These are phyloP conservation scores for Gorsachius goisagi DNA, from an alignment of 2,113 vertebrate genomes.

Conservation along the genomic window DNA sequence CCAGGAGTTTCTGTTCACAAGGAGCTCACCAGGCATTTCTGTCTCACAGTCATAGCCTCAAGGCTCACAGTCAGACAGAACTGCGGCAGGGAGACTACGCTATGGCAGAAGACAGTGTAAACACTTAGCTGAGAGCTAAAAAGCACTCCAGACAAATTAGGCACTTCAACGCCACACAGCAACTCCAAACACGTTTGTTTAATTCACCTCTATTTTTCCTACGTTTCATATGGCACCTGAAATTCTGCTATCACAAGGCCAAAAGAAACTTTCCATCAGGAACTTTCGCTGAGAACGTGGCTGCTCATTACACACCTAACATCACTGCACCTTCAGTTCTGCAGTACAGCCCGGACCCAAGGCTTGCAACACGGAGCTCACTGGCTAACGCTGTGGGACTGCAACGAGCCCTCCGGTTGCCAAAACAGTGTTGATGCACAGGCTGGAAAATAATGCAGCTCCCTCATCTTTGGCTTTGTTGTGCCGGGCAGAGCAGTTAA, in stretches of 20 bases:
- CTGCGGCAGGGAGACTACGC: not conserved
- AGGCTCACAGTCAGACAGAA: not conserved
- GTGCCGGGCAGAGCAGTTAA: not conserved
- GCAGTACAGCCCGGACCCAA: not conserved
- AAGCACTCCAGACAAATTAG: not conserved
- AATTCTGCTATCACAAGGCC: not conserved
- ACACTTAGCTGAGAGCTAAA: not conserved
- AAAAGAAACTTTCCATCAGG: not conserved
- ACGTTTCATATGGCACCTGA: not conserved
- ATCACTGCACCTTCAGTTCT: not conserved
- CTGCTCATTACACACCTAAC: not conserved
- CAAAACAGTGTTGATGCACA: not conserved
- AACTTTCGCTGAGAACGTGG: not conserved
- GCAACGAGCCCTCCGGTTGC: not conserved
- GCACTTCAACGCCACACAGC: not conserved
- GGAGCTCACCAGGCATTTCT: not conserved
- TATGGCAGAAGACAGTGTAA: not conserved
- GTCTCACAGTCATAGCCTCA: not conserved
- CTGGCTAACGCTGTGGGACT: not conserved
- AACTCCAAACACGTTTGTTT: not conserved
- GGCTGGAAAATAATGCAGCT: not conserved
- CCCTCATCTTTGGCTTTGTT: not conserved
- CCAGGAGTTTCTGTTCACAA: not conserved
- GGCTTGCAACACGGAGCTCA: rapidly evolving
- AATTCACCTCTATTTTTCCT: not conserved